Evolutionary conservation across 2,797 vertebrate species (phyloP).

Genomic region (Phataginus tetradactyla): DNA sequence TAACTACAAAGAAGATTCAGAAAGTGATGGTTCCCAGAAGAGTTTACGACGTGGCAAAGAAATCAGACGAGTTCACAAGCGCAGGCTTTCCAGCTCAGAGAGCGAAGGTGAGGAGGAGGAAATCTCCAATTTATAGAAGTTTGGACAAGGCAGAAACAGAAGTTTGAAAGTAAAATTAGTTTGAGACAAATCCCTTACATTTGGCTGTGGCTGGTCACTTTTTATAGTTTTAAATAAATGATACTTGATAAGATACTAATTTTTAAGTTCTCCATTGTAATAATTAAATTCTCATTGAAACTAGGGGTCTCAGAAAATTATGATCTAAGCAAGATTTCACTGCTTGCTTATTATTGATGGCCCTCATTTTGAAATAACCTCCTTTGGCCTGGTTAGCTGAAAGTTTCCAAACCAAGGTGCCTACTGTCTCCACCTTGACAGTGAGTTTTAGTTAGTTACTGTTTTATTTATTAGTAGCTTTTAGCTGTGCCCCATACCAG

Average conservation of each 20-base stretch:
- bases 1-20: slow-evolving; percentile 98
- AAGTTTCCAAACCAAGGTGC: not conserved
- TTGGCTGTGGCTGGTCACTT: not conserved
- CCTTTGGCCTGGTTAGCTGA: not conserved
- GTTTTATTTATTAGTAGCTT: not conserved
- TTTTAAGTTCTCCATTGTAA: slow-evolving; percentile 42
- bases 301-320: not conserved
- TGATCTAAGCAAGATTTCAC: not conserved
- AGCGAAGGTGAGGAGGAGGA: slow-evolving; percentile 91
- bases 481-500: not conserved
- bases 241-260: not conserved
- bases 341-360: not conserved
- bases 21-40: slow-evolving; percentile 93
- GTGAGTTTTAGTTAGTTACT: not conserved
- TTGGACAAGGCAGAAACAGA: not conserved
- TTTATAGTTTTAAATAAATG: slow-evolving; percentile 43
- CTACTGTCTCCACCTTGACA: not conserved
- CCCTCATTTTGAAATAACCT: slow-evolving; percentile 24
- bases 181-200: not conserved
- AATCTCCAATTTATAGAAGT: not conserved
- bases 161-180: not conserved
- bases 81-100: slow-evolving; percentile 94
- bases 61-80: slow-evolving; percentile 90
- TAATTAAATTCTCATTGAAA: not conserved
- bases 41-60: slow-evolving; percentile 87